phyloP scores from a whole-genome alignment of 2,113 vertebrate genomes.

The Cyanoliseus patagonus region DNA sequence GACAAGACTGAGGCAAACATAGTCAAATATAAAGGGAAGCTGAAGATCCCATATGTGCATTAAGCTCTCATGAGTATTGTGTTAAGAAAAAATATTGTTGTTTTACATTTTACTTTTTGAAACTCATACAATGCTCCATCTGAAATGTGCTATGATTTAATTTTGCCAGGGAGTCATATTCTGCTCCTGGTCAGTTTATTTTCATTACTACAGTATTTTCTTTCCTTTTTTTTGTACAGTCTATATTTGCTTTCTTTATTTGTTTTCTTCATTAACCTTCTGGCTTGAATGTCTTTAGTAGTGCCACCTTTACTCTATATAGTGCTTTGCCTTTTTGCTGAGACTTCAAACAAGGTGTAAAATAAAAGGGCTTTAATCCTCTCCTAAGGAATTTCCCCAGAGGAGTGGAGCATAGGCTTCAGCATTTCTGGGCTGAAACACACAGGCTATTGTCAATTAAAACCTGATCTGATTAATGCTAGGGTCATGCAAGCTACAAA shows the following conservation, averaged over 20 bases:
- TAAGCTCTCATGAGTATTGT: neutral
- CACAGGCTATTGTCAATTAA: neutral
- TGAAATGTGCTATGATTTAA: neutral
- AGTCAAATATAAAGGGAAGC: neutral
- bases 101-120: neutral
- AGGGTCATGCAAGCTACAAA: neutral
- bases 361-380: neutral
- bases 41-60: neutral
- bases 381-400: neutral
- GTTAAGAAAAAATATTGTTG: neutral
- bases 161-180: neutral
- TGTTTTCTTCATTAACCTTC: neutral
- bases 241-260: neutral
- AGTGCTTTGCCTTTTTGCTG: neutral
- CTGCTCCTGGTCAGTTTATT: neutral
- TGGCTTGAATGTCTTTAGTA: neutral
- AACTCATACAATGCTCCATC: neutral
- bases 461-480: neutral
- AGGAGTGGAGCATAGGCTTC: neutral
- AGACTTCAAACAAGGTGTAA: neutral
- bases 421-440: neutral
- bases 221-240: neutral
- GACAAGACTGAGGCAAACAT: neutral
- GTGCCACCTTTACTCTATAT: neutral
- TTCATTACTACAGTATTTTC: neutral